Base-by-base conservation (phyloP, 2,888 invertebrate species). In the Pheosia gnoma region DNA sequence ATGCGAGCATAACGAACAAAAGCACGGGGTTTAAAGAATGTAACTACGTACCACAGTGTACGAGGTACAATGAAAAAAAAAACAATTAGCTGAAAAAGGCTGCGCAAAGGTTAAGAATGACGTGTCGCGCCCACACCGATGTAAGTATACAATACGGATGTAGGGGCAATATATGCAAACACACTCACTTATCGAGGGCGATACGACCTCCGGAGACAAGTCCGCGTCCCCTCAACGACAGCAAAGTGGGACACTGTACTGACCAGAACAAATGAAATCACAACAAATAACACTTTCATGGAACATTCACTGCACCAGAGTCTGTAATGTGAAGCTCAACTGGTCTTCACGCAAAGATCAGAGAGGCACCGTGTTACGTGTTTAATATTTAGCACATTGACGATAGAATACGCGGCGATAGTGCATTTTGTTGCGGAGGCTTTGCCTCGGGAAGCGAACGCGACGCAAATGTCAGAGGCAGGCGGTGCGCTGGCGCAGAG, bases 311-410 rank as follows among this genome's bases (percentile, higher is more conserved):
- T 80, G 75, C 89, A 90, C 90, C 73, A 63, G 74, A 80, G 75
- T 71, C 65, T 71, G 75, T 68, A 75, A 80, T 77, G 63, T 60
- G 63, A 59, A 70, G 81, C 91, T 93, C 92, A 86, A 88, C 93
- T 91, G 90, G 87, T 92, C 93, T 93, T 92, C 62, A 71, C 62
- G 77, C 77, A 83, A 92, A 93, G 92, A 93, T 82, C 92, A 92
- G 92, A 85, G 92, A 93, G 90, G 75, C 85, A 84, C 81, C 77
- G 75, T 76, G 79, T 81, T 80, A 80, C 75, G 77, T 81, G 75
- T 79, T 85, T 83, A 89, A 75, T 83, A 83, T 83, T 83, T 82
- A 84, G 77, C 84, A 85, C 87, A 79, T 87, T 89, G 80, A 76
- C 87, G 87, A 76, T 84, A 83, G 74, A 84, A 85, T 84, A 88